Evolutionary conservation across 2,888 invertebrate species (phyloP), one percentile per base, ranked within the genome.

Genomic region (Notodonta dromedarius): DNA sequence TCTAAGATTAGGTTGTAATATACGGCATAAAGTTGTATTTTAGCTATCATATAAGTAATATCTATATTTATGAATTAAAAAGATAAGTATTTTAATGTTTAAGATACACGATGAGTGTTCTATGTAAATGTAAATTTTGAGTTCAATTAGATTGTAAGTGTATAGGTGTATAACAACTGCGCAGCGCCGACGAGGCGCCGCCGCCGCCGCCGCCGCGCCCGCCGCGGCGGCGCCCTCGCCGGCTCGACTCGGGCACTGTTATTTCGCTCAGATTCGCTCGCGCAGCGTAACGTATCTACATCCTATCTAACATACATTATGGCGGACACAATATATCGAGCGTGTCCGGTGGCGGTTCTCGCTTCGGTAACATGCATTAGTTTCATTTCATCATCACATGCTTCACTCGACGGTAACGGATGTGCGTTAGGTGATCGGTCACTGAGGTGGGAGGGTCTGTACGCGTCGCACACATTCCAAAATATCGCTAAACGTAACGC

Each of bases 391-490:
- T 74, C 68, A 71, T 71, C 74, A 69, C 74, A 70, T 65, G 71
- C 75, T 77, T 78, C 74, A 66, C 67, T 75, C 69, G 77, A 67
- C 67, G 69, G 70, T 72, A 69, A 73, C 66, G 76, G 63, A 65
- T 70, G 70, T 73, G 64, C 60, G 72, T 66, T 74, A 69, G 67
- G 77, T 67, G 74, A 73, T 76, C 78, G 81, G 72, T 75, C 73
- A 76, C 73, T 62, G 71, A 74, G 73, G 70, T 54, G 66, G 67
- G 62, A 64, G 71, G 79, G 76, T 79, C 74, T 75, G 83, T 77
- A 82, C 84, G 89, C 88, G 87, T 87, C 88, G 87, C 88, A 90
- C 86, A 93, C 93, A 93, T 93, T 93, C 93, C 93, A 93, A 90
- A 90, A 89, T 86, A 90, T 87, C 85, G 82, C 82, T 86, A 80